Evolutionary conservation across 1,140 invertebrate species (phyloP).

Genomic region (Ylistrum balloti): DNA sequence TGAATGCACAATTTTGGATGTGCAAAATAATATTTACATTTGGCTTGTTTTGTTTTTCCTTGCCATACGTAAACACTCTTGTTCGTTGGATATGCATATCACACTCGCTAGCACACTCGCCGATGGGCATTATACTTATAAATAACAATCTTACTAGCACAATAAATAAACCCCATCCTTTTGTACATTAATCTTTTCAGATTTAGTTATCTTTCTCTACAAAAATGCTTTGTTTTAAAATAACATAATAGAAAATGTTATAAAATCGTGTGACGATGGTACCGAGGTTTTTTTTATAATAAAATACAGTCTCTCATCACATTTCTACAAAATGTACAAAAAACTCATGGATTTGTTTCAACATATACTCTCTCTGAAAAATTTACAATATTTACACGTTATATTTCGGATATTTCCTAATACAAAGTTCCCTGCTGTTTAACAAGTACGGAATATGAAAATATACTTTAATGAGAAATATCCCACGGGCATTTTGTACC

Average conservation of each 20-base stretch:
- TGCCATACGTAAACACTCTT: constrained; percentile 51
- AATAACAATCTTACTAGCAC: constrained; percentile 41
- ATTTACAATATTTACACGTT: constrained; percentile 30
- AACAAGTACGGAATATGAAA: constrained; percentile 29
- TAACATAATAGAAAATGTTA: constrained; percentile 45
- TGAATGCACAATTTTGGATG: constrained; percentile 62
- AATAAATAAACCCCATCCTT: constrained; percentile 41
- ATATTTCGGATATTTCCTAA: constrained; percentile 8
- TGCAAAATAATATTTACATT: constrained; percentile 64
- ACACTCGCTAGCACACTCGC: constrained; percentile 44
- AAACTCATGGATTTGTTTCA: constrained; percentile 23
- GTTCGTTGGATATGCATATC: constrained; percentile 65
- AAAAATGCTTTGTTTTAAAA: constrained; percentile 44
- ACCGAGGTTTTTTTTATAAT: neutral
- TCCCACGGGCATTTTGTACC: neutral
- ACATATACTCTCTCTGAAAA: constrained; percentile 31
- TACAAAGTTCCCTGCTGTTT: constrained; percentile 24
- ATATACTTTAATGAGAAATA: neutral
- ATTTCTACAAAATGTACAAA: constrained; percentile 34
- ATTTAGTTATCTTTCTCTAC: constrained; percentile 21
- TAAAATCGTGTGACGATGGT: constrained; percentile 2
- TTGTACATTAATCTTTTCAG: constrained; percentile 20
- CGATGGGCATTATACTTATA: constrained; percentile 43
- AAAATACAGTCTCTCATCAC: neutral
- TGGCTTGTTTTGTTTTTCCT: constrained; percentile 52